Evolutionary conservation across 1,140 invertebrate species (phyloP), one percentile per base, ranked within the genome.

Genomic region (Choristoneura fumiferana): DNA sequence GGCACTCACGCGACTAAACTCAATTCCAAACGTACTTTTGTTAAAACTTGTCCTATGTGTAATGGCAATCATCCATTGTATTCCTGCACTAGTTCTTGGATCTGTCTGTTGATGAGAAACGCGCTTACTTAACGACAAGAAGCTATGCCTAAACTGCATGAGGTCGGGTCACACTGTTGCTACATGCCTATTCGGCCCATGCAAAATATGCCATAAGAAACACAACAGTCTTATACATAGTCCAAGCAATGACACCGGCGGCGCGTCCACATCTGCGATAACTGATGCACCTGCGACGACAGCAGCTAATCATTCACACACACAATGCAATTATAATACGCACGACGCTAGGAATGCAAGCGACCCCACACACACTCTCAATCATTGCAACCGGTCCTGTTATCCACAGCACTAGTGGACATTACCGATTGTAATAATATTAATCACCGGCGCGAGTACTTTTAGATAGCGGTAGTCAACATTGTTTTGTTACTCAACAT

Each of bases 391-490:
- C n/a, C 33, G 17, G 53, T 65, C 9, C 36, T 62, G 8, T 49
- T 60, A 49, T 62, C 38, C 9, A 66, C 64, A 1, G 60, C 60
- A 4, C 43, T 66, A n/a, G 43, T 66, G 0, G 45, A 62, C 3
- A 15, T 66, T 8, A 22, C 54, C 13, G 54, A 57, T 49, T n/a
- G 8, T 18, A 14, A 54, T 54, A 62, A 62, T 34, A 13, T 4
- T 10, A 43, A 53, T 62, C 45, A 59, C 10, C 57, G 54, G 57
- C 36, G 8, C 60, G 60, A 36, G 58, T 29, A 29, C 33, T 67
- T 4, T 14, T 67, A 0, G 57, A 63, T n/a, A 67, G 57, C 22
- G 65, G 65, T 8, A 60, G 54, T 60, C 65, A 67, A 39, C 52
- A 58, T 15, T 57, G 61, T 52, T 58, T 71, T 34, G 65, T 71